Percentiles rank a stretch among this genome's conserved stretches.
phyloP scores from a whole-genome alignment of 2,888 invertebrate genomes.

The Acrobasis suavella region DNA sequence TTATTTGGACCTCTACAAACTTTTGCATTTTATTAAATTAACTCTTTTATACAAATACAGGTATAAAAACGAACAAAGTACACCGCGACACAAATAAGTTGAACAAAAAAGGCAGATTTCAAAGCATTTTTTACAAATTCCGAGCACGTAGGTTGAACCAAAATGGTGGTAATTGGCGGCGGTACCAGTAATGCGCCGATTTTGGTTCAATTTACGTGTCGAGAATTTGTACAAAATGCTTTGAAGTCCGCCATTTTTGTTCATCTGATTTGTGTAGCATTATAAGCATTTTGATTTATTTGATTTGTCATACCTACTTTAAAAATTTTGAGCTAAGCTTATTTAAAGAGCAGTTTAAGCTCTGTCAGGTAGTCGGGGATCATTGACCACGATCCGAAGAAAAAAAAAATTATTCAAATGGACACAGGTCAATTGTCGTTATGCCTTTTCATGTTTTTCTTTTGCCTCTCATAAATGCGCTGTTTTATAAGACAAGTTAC shows the following conservation, averaged over 20 bases:
- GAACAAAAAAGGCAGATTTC: too few species aligned
- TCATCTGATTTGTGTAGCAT: too few species aligned
- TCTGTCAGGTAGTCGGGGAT: conserved; percentile 8
- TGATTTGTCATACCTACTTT: not conserved
- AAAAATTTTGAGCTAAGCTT: not conserved
- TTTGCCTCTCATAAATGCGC: not conserved
- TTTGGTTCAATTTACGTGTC: too few species aligned
- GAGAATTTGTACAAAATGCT: too few species aligned
- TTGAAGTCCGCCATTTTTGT: too few species aligned
- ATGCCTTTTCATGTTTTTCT: not conserved
- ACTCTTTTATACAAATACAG: not conserved
- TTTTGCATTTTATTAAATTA: too few species aligned
- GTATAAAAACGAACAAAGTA: not conserved
- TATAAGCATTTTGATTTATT: not conserved
- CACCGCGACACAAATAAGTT: too few species aligned
- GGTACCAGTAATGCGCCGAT: too few species aligned
- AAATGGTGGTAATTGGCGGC: too few species aligned
- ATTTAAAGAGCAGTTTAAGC: not conserved
- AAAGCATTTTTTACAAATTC: too few species aligned
- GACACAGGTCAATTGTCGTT: not conserved
- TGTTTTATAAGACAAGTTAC: not conserved
- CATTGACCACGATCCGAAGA: not conserved
- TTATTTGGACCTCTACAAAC: too few species aligned
- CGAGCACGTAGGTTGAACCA: too few species aligned
- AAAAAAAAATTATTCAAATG: not conserved